Evolutionary conservation across 2,797 vertebrate genomes (phyloP).

Genomic region (Prunella strophiata): DNA sequence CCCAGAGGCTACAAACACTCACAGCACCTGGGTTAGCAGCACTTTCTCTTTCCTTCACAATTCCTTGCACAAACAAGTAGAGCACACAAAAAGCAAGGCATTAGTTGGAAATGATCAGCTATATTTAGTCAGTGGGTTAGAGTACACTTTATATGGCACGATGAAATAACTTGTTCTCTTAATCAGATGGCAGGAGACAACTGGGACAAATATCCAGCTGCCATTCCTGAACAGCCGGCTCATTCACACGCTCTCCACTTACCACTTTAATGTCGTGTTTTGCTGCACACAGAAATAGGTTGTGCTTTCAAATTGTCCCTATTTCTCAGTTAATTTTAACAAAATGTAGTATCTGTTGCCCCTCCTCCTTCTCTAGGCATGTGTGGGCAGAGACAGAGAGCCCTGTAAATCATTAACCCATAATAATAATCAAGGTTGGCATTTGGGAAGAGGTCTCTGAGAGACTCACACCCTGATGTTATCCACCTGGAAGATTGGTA

Average conservation of each 20-base stretch:
- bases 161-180: neutral
- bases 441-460: neutral
- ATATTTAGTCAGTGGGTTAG: neutral
- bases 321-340: neutral
- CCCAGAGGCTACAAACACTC: rapidly evolving
- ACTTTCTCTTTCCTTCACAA: neutral
- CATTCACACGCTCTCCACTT: neutral
- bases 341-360: neutral
- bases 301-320: neutral
- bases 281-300: neutral
- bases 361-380: neutral
- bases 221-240: neutral
- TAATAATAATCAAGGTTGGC: rapidly evolving
- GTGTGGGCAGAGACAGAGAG: neutral
- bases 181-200: neutral
- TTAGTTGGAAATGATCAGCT: neutral
- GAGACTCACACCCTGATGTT: neutral
- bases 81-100: neutral
- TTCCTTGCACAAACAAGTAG: neutral
- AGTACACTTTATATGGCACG: neutral
- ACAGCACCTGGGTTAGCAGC: neutral
- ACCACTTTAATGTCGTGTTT: neutral
- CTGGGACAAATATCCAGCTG: constrained; percentile 4
- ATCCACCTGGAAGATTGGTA: neutral
- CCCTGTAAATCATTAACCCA: neutral